Percentiles rank a stretch among this genome's conserved stretches.
These are phyloP conservation scores for Pteromalus puparum DNA, from an alignment of 1,140 invertebrate genomes.

Conservation along the genomic window DNA sequence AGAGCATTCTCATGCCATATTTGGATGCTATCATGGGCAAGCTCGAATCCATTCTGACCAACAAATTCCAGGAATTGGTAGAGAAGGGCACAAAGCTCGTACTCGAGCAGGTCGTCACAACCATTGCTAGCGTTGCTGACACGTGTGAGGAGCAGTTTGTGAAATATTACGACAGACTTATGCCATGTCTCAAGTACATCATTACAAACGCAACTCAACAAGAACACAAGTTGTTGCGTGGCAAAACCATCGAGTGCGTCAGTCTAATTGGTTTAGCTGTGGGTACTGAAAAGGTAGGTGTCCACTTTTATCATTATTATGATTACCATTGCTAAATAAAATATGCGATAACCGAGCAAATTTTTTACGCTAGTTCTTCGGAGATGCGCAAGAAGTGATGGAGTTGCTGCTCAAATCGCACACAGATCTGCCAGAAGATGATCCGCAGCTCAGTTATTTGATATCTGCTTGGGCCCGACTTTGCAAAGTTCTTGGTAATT, in stretches of 20 bases:
- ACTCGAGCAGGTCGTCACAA: slow-evolving; percentile 97
- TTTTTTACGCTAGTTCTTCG: slow-evolving; percentile 81
- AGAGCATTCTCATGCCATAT: slow-evolving; percentile 93
- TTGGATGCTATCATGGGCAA: slow-evolving; percentile 93
- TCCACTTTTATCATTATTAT: neutral
- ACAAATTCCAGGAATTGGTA: slow-evolving; percentile 96
- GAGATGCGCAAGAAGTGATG: slow-evolving; percentile 98
- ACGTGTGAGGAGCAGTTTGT: slow-evolving; percentile 98
- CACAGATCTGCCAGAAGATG: slow-evolving; percentile 91
- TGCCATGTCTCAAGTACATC: slow-evolving; percentile 98
- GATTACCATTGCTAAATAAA: neutral
- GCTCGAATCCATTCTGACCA: slow-evolving; percentile 91
- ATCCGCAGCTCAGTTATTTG: slow-evolving; percentile 98
- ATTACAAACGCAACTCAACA: slow-evolving; percentile 94
- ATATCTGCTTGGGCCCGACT: slow-evolving; percentile 99
- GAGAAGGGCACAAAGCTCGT: slow-evolving; percentile 97
- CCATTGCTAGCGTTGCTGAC: slow-evolving; percentile 99
- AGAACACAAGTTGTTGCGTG: slow-evolving; percentile 92
- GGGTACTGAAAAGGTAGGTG: slow-evolving; percentile 89
- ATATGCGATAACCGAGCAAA: neutral
- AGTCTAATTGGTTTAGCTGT: slow-evolving; percentile 98
- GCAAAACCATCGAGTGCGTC: slow-evolving; percentile 98
- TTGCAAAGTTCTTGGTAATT: slow-evolving; percentile 93
- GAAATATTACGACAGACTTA: slow-evolving; percentile 88
- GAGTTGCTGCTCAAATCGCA: slow-evolving; percentile 95